These are phyloP conservation scores for Orchesella cincta DNA, from an alignment of 1,140 invertebrate genomes.

Conservation along the genomic window DNA sequence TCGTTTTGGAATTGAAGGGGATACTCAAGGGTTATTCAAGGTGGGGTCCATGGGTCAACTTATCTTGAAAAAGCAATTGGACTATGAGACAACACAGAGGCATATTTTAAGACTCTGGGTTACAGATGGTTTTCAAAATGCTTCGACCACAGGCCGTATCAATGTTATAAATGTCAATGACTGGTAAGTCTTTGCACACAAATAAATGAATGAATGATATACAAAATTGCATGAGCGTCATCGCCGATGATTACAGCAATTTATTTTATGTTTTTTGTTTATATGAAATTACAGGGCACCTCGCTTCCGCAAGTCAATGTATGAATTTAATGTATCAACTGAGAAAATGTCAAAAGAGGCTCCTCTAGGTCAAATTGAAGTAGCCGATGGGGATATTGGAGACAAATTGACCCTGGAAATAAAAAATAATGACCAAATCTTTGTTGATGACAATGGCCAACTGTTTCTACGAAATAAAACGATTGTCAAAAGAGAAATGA, in stretches of 20 bases:
- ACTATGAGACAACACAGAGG: slow-evolving; percentile 71
- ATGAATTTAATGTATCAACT: slow-evolving; percentile 72
- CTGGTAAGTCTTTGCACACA: slow-evolving; percentile 59
- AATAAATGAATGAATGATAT: not conserved
- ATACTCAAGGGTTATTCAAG: slow-evolving; percentile 68
- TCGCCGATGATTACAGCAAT: too few species aligned
- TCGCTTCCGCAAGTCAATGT: slow-evolving; percentile 79
- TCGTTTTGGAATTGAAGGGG: slow-evolving; percentile 66
- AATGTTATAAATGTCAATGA: slow-evolving; percentile 86
- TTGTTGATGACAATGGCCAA: slow-evolving; percentile 45
- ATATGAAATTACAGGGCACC: slow-evolving; percentile 66
- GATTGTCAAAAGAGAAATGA: slow-evolving; percentile 50
- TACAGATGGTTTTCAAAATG: slow-evolving; percentile 80
- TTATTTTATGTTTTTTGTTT: slow-evolving; percentile 45
- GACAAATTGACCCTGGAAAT: slow-evolving; percentile 68
- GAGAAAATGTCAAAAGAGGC: slow-evolving; percentile 36
- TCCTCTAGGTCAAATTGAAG: slow-evolving; percentile 68
- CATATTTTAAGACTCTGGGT: slow-evolving; percentile 80
- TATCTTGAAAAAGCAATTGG: slow-evolving; percentile 71
- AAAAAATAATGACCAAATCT: slow-evolving; percentile 48
- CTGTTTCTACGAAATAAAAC: slow-evolving; percentile 45
- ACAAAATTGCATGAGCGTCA: not conserved
- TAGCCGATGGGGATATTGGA: slow-evolving; percentile 75
- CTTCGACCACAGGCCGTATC: slow-evolving; percentile 72
- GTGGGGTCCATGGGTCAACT: slow-evolving; percentile 78